Percentiles rank a stretch among this genome's conserved stretches.
These are phyloP conservation scores for Canis aureus DNA, from an alignment of 2,113 vertebrate species.

Conservation along the genomic window DNA sequence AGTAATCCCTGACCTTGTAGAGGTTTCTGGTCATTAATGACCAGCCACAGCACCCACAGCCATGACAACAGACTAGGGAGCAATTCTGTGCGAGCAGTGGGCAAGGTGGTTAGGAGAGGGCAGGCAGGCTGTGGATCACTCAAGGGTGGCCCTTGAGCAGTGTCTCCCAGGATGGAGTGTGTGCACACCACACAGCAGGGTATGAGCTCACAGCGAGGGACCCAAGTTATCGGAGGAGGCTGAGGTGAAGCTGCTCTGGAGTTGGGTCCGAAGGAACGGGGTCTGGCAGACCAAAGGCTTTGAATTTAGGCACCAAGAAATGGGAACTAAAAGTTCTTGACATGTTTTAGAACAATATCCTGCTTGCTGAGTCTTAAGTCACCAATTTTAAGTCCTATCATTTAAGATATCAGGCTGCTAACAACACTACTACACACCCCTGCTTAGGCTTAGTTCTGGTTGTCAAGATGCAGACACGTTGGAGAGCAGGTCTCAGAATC, in stretches of 20 bases:
- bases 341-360: neutral
- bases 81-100: neutral
- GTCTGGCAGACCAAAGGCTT: neutral
- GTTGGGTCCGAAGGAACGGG: neutral
- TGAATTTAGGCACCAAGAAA: neutral
- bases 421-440: neutral
- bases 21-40: neutral
- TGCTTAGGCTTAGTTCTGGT: neutral
- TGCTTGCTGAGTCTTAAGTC: neutral
- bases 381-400: neutral
- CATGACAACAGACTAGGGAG: accelerated
- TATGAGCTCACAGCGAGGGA: too few relatives aligned
- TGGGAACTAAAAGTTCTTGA: neutral
- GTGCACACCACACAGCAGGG: neutral
- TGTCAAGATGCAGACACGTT: neutral
- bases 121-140: neutral
- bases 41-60: neutral
- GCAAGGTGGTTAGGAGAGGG: neutral
- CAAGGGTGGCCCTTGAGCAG: neutral
- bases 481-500: neutral
- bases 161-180: neutral
- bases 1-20: neutral
- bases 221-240: neutral
- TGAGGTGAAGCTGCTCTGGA: neutral
- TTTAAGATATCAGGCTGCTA: neutral